Base-by-base conservation (phyloP, 2,797 vertebrate genomes). In the Anolis apletophallus region DNA sequence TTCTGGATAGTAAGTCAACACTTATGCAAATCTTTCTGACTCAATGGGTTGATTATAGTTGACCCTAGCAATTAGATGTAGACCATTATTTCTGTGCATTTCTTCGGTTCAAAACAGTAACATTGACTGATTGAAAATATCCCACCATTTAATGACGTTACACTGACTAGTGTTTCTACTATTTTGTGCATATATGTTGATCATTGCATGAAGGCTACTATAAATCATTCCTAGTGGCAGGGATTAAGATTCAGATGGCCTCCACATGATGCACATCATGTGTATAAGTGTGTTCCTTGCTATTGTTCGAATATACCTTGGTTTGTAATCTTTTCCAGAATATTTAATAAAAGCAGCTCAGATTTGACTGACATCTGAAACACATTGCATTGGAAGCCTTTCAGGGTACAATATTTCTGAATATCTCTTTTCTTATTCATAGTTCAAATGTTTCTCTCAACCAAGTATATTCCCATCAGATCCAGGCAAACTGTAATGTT, bases 401-500 rank as follows among this genome's bases (percentile, higher is more conserved):
- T 71, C 76, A 90, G 55, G 87, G 80, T 10, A 87, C 55, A 77
- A 75, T 61, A n/a, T 46, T 76, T 64, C 0, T 40, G 7, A 6
- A 29, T 26, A 34, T 11, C 2, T 40, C 52, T 57, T 50, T 19
- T 52, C 69, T 52, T 84, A 76, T 84, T 54, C 86, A 52, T 79
- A 90, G 74, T 68, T 87, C 67, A 80, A 91, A 77, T 36, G 23
- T 85, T 85, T 90, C 75, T 85, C 80, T 50, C 76, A 74, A 34
- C 81, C 91, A 79, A 76, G 78, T 52, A 64, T 80, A 72, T 88
- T 87, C 40, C 68, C 85, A 88, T 85, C 83, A 87, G 86, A 87
- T 32, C 13, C 67, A 84, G 85, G 87, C 83, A 92, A 77, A 36
- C 64, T 79, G 32, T 90, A 87, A 91, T 88, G 90, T 84, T 91